Percentiles rank a stretch among this genome's conserved stretches.
Evolutionary conservation across 2,888 invertebrate species (phyloP).

Genomic region (Hartigia nigra): DNA sequence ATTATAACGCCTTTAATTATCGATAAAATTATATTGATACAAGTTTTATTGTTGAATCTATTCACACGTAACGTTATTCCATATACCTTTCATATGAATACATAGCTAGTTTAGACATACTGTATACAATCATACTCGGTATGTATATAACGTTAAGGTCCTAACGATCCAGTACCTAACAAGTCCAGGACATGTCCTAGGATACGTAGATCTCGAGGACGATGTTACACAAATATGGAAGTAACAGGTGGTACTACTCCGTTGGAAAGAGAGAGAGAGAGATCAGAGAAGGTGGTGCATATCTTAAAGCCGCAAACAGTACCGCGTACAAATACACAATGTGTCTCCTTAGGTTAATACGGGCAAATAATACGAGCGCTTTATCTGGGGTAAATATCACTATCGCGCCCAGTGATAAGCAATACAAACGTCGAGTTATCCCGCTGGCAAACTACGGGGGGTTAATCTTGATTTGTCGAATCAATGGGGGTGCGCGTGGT

Average conservation of each 20-base stretch:
- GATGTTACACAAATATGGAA: slow-evolving; percentile 14
- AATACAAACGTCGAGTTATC: slow-evolving; percentile 37
- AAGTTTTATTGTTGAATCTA: neutral
- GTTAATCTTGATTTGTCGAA: slow-evolving; percentile 43
- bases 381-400: slow-evolving; percentile 54
- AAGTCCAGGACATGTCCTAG: neutral
- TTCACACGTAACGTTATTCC: too few relatives aligned
- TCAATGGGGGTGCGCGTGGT: slow-evolving; percentile 17
- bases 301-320: slow-evolving; percentile 37
- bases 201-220: neutral
- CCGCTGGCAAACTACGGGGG: slow-evolving; percentile 37
- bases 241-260: slow-evolving; percentile 50
- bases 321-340: slow-evolving; percentile 34
- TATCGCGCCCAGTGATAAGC: slow-evolving; percentile 41
- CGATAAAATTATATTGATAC: neutral
- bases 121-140: too few relatives aligned
- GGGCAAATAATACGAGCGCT: slow-evolving; percentile 42
- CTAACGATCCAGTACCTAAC: too few relatives aligned
- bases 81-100: too few relatives aligned
- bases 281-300: slow-evolving; percentile 5
- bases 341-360: slow-evolving; percentile 41
- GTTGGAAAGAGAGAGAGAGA: slow-evolving; percentile 12
- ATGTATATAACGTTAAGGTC: too few relatives aligned
- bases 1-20: slow-evolving; percentile 17
- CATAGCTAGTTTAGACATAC: too few relatives aligned